phyloP scores from a whole-genome alignment of 2,797 vertebrate species.

The Manis pentadactyla region DNA sequence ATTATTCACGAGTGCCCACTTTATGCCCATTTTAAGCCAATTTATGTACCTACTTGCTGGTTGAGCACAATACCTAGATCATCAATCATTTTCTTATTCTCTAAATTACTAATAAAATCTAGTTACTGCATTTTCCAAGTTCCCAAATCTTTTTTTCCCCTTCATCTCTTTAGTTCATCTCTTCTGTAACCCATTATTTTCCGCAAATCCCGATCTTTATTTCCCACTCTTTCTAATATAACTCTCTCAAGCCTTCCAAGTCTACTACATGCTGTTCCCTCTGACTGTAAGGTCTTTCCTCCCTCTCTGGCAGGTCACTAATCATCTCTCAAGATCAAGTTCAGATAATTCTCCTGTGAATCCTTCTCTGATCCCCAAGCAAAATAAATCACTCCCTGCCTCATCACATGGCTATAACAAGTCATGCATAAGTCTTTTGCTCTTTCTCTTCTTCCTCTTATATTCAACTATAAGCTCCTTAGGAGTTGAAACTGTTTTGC shows the following conservation, averaged over 20 bases:
- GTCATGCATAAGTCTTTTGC: background rate
- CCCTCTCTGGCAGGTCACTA: background rate
- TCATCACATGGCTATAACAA: background rate
- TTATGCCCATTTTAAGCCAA: background rate
- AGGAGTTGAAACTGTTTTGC: background rate
- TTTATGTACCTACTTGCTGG: background rate
- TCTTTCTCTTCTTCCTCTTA: background rate
- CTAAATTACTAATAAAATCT: background rate
- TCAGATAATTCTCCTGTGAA: background rate
- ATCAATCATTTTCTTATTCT: background rate
- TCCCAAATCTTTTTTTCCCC: background rate
- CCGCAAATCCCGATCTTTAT: background rate
- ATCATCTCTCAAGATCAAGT: background rate
- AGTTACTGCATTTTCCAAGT: background rate
- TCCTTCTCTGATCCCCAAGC: background rate
- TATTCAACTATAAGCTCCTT: background rate
- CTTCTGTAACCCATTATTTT: background rate
- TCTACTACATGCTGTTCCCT: background rate
- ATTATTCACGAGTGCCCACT: background rate
- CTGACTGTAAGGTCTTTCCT: background rate
- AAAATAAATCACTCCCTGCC: background rate
- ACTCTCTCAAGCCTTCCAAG: background rate
- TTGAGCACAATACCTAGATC: background rate
- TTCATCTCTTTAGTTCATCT: background rate
- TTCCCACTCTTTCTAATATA: background rate